Conservation (phyloP, 2,888 invertebrate species). For the Monopis laevigella region DNA sequence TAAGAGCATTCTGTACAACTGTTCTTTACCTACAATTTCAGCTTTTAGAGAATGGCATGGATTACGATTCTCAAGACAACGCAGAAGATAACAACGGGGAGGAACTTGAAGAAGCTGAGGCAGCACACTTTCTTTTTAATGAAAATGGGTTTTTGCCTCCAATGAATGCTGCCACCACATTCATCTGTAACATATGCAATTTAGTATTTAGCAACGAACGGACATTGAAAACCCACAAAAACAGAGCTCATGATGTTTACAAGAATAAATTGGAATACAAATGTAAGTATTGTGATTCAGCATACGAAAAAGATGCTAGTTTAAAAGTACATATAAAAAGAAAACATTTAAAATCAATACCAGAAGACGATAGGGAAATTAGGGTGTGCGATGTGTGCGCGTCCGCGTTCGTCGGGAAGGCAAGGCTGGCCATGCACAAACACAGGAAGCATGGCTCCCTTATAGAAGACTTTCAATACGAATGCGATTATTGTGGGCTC, state of each 20-base stretch:
- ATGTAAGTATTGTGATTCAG: conserved; percentile 50
- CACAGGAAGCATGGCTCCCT: conserved; percentile 46
- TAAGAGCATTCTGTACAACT: too few species aligned
- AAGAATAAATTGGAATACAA: conserved; percentile 39
- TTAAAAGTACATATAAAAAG: conserved; percentile 47
- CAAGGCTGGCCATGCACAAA: conserved; percentile 53
- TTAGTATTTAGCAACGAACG: conserved; percentile 44
- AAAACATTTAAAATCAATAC: conserved; percentile 42
- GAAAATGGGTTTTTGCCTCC: too few species aligned
- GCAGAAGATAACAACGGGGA: too few species aligned
- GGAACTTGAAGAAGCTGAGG: too few species aligned
- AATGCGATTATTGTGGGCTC: conserved; percentile 44
- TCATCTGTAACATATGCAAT: conserved; percentile 50
- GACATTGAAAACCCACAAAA: conserved; percentile 47
- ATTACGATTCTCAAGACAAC: too few species aligned
- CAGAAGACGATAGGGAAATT: conserved; percentile 38
- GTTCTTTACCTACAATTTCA: too few species aligned
- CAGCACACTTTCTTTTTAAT: too few species aligned
- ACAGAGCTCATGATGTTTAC: conserved; percentile 42
- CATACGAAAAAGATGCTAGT: conserved; percentile 51
- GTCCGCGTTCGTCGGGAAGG: conserved; percentile 48
- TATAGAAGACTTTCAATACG: conserved; percentile 43
- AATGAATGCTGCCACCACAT: not conserved
- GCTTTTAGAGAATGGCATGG: too few species aligned
- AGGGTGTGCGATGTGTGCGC: conserved; percentile 49